These are phyloP conservation scores for Actinostola sp. DNA, from an alignment of 92 coral and sea anemone species.

Conservation along the genomic window DNA sequence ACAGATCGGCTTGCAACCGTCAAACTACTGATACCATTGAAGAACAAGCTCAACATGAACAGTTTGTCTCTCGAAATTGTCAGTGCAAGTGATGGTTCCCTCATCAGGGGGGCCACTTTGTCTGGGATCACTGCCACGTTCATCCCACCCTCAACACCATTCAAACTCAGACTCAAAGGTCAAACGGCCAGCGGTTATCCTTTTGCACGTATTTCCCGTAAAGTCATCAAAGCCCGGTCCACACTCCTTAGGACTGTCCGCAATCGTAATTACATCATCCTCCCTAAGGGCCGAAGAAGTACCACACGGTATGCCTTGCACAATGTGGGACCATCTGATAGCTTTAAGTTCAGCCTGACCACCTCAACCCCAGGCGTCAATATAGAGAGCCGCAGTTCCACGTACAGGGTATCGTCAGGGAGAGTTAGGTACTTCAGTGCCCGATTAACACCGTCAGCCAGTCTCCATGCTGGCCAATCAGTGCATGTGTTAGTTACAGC, in stretches of 20 bases:
- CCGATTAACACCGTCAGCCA: neutral
- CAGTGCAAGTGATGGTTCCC: conserved; percentile 34
- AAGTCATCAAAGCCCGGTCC: conserved; percentile 50
- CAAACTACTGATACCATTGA: conserved; percentile 60
- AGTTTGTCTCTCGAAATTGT: conserved; percentile 42
- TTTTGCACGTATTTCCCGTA: conserved; percentile 65
- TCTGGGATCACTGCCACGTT: conserved; percentile 58
- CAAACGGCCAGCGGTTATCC: conserved; percentile 29
- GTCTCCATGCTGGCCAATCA: neutral
- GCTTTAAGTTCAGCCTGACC: conserved; percentile 23
- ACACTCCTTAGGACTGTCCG: conserved; percentile 38
- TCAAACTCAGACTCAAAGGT: conserved; percentile 68
- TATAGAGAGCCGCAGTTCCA: neutral
- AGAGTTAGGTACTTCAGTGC: conserved; percentile 12
- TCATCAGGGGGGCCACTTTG: conserved; percentile 32
- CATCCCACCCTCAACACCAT: conserved; percentile 48
- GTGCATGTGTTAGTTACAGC: conserved; percentile 1
- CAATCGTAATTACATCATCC: conserved; percentile 32
- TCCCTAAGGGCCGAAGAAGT: conserved; percentile 26
- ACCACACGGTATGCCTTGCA: conserved; percentile 49
- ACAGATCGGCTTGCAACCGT: conserved; percentile 52
- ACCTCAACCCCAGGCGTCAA: conserved; percentile 9
- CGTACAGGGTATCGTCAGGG: conserved; percentile 13
- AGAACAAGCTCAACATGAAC: conserved; percentile 37
- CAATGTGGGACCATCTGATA: conserved; percentile 17